Conservation (phyloP, 2,797 vertebrate species). For the Sarcoramphus papa region DNA sequence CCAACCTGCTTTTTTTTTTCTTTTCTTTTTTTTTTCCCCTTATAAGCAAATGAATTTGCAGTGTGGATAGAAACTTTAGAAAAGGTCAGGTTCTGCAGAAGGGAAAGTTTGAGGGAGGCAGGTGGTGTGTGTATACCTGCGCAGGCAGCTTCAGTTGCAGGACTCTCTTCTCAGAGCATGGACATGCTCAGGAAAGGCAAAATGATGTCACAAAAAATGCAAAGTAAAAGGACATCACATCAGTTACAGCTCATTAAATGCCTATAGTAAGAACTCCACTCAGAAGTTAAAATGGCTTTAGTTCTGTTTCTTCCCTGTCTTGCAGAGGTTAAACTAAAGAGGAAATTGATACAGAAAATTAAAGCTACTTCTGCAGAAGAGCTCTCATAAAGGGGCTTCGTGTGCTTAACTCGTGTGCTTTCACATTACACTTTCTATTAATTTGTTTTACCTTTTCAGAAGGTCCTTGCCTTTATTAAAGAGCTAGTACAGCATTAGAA, state of each 20-base stretch:
- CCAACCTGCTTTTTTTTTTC: not conserved
- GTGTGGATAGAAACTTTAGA: not conserved
- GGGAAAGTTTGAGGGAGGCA: not conserved
- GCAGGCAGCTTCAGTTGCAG: not conserved
- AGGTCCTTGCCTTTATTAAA: not conserved
- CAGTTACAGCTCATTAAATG: not conserved
- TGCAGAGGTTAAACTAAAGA: not conserved
- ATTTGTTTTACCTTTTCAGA: not conserved
- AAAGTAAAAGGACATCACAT: not conserved
- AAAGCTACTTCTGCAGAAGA: not conserved
- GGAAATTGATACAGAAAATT: not conserved
- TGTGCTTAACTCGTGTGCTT: not conserved
- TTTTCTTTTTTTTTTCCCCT: too few species aligned
- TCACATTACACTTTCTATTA: not conserved
- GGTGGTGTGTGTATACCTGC: not conserved
- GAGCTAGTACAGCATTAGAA: not conserved
- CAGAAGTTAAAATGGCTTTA: not conserved
- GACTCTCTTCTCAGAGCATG: not conserved
- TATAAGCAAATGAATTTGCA: not conserved
- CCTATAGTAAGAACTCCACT: not conserved
- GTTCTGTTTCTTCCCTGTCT: not conserved
- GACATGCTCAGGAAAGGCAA: not conserved
- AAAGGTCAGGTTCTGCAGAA: not conserved
- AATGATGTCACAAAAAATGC: not conserved
- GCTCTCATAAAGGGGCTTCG: not conserved